phyloP scores from a whole-genome alignment of 2,797 vertebrate genomes.

The Tenualosa thibaudeaui region DNA sequence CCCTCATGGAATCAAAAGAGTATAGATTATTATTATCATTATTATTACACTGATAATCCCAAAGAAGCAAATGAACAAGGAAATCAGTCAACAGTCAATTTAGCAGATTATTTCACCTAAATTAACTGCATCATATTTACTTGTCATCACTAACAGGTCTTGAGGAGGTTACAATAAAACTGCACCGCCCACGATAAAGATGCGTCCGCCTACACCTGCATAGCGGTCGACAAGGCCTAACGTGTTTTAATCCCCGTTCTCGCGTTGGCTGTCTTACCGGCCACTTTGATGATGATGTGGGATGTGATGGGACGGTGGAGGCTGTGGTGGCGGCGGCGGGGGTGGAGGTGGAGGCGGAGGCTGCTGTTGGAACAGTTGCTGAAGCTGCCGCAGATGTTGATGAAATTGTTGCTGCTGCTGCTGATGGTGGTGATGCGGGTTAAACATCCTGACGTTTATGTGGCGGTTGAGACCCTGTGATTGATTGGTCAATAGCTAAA shows the following conservation, averaged over 20 bases:
- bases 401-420: slow-evolving; percentile 81
- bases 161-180: neutral
- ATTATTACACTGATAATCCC: no score
- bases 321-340: slow-evolving; percentile 65
- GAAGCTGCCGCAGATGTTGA: slow-evolving; percentile 78
- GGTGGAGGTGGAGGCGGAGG: slow-evolving; percentile 69
- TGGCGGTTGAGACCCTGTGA: slow-evolving; percentile 11
- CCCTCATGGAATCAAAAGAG: no score
- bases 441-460: slow-evolving; percentile 69
- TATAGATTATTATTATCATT: no score
- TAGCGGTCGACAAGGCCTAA: slow-evolving; percentile 43
- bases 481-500: neutral
- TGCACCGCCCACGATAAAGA: neutral
- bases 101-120: neutral
- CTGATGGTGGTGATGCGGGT: slow-evolving; percentile 77
- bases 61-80: neutral
- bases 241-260: slow-evolving; percentile 46
- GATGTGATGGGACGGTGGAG: slow-evolving; percentile 76
- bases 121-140: neutral
- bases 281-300: slow-evolving; percentile 73
- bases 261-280: slow-evolving; percentile 76
- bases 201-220: neutral
- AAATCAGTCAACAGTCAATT: neutral
- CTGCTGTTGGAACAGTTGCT: slow-evolving; percentile 81
- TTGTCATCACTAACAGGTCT: neutral